Conservation (phyloP, 2,797 vertebrate genomes). For the Onychomys torridus region DNA sequence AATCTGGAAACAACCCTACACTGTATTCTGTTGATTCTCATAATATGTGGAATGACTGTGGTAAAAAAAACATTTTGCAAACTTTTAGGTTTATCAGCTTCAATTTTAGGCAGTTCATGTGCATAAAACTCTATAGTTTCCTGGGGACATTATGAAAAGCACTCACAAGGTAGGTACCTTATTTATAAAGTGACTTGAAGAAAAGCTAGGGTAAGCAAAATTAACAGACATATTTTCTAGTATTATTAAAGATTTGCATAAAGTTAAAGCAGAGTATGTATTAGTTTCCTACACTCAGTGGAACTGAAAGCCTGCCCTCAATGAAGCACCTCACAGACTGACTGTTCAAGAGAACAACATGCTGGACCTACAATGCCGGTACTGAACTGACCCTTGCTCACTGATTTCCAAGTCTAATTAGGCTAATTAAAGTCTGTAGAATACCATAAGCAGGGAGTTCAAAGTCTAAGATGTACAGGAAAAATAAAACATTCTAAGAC, state of each 20-base stretch:
- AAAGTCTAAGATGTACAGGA: background rate
- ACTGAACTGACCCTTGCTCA: background rate
- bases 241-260: background rate
- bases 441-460: background rate
- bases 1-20: background rate
- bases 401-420: constrained; percentile 57
- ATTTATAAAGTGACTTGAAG: constrained; percentile 1
- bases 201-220: constrained; percentile 42
- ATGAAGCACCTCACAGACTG: background rate
- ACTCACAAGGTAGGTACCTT: background rate
- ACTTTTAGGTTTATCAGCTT: background rate
- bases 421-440: constrained; percentile 25
- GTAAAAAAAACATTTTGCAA: background rate
- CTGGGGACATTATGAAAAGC: background rate
- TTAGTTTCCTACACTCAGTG: background rate
- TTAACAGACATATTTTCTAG: background rate
- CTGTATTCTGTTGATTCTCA: background rate
- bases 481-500: background rate
- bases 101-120: background rate
- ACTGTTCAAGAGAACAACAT: background rate
- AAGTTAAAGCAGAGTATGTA: background rate
- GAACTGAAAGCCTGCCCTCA: background rate
- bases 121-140: constrained; percentile 52
- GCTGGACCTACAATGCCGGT: background rate
- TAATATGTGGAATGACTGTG: background rate